Percentiles rank a stretch among this genome's conserved stretches.
These are phyloP conservation scores for Drosophila oshimai DNA, from an alignment of 1,140 invertebrate species.

Conservation along the genomic window DNA sequence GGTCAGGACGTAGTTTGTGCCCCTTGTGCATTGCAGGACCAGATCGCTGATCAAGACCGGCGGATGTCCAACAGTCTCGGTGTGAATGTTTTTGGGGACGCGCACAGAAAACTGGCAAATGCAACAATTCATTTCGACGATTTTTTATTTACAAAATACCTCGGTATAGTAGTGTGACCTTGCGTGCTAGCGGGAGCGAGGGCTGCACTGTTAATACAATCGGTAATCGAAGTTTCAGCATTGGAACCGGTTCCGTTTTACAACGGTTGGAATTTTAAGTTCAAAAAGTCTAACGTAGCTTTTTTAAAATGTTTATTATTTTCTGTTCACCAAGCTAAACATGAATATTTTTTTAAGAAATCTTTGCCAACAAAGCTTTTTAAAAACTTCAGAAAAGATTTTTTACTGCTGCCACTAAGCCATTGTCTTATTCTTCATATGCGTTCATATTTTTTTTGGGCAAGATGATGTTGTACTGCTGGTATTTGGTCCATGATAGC, in stretches of 20 bases:
- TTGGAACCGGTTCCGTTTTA: not conserved
- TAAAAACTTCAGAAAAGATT: no score
- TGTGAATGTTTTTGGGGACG: conserved; percentile 57
- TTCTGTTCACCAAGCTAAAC: no score
- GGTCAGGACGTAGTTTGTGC: conserved; percentile 46
- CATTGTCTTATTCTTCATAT: not conserved
- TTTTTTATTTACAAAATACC: conserved; percentile 39
- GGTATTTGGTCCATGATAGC: conserved; percentile 22
- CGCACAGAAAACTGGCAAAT: conserved; percentile 71
- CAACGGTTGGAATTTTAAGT: not conserved
- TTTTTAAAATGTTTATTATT: no score
- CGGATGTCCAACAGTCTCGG: conserved; percentile 59
- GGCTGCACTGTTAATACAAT: not conserved
- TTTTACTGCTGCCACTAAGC: no score
- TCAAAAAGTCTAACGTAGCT: no score
- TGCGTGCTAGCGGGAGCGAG: no score
- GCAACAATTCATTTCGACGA: conserved; percentile 59
- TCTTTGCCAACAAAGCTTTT: no score
- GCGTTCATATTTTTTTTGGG: not conserved
- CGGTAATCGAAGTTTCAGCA: not conserved
- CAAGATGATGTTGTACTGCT: not conserved
- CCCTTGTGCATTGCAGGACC: conserved; percentile 60
- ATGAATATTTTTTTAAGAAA: no score
- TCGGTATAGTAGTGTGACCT: not conserved
- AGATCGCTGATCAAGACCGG: conserved; percentile 61